Conservation (phyloP, 1,140 invertebrate species). For the Orchesella cincta region DNA sequence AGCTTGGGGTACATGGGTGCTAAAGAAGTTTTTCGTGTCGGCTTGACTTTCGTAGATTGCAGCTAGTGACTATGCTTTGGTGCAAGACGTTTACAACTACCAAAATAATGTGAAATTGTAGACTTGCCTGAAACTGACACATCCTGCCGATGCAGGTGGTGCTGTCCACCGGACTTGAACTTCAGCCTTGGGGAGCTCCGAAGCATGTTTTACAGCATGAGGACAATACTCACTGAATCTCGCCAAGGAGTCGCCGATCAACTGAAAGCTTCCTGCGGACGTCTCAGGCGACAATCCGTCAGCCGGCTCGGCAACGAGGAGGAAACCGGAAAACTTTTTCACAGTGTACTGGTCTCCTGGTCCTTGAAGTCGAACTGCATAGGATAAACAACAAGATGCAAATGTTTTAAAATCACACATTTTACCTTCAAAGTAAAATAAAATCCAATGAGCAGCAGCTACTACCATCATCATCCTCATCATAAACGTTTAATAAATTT, state of each 20-base stretch:
- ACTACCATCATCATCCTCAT: too few species aligned
- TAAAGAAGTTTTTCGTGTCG: too few species aligned
- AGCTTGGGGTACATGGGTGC: too few species aligned
- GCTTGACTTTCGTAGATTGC: too few species aligned
- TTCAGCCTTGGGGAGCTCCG: slow-evolving; percentile 60
- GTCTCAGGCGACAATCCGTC: slow-evolving; percentile 47
- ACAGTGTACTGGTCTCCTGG: slow-evolving; percentile 56
- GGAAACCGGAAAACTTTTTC: slow-evolving; percentile 62
- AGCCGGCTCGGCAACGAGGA: slow-evolving; percentile 57
- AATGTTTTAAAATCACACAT: too few species aligned
- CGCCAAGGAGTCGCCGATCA: slow-evolving; percentile 56
- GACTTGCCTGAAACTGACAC: slow-evolving; percentile 61
- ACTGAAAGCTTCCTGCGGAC: slow-evolving; percentile 52
- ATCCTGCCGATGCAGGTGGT: slow-evolving; percentile 58
- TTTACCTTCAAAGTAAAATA: too few species aligned
- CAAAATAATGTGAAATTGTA: too few species aligned
- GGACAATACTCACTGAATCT: slow-evolving; percentile 60
- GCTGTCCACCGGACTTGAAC: slow-evolving; percentile 63
- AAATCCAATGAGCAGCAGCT: too few species aligned
- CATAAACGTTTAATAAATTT: too few species aligned
- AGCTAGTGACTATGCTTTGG: too few species aligned
- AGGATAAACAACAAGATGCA: slow-evolving; percentile 16
- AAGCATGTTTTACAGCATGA: slow-evolving; percentile 61
- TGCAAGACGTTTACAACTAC: too few species aligned
- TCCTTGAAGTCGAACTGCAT: slow-evolving; percentile 57